A percentile compares a stretch with the other conserved stretches of the same genome.
These are phyloP conservation scores for Sorex fumeus DNA, from an alignment of 2,113 vertebrate species.

Conservation along the genomic window DNA sequence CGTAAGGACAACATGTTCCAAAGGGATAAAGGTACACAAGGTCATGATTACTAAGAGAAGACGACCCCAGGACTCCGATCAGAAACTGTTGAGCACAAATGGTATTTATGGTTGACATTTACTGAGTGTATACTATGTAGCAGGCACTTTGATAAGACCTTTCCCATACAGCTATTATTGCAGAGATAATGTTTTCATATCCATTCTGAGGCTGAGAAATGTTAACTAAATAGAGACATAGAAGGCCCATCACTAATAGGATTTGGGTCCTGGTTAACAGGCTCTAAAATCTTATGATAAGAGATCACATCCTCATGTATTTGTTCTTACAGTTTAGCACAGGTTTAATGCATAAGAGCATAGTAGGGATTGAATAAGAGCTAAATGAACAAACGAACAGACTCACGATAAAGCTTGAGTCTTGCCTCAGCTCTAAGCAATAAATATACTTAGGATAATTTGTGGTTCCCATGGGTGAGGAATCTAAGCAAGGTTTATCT, in stretches of 20 bases:
- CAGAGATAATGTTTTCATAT: constrained; percentile 6
- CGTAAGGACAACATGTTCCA: background rate
- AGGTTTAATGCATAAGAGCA: background rate
- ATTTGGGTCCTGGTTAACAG: background rate
- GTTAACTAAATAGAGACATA: background rate
- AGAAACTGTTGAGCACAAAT: background rate
- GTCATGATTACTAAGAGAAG: background rate
- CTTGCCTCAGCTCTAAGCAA: background rate
- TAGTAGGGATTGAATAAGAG: background rate
- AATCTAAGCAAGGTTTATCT: no score
- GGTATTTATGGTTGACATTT: background rate
- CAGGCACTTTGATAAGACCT: background rate
- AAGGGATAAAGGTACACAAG: background rate
- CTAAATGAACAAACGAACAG: background rate
- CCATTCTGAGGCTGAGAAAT: background rate
- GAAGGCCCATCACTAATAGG: background rate
- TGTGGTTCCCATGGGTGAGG: no score
- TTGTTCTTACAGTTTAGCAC: background rate
- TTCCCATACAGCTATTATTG: background rate
- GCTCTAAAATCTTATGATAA: background rate
- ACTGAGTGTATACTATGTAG: background rate
- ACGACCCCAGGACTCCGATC: background rate
- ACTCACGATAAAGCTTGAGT: background rate
- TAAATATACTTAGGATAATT: no score
- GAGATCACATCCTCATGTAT: background rate